phyloP scores from a whole-genome alignment of 2,888 invertebrate species.

The Hartigia nigra region DNA sequence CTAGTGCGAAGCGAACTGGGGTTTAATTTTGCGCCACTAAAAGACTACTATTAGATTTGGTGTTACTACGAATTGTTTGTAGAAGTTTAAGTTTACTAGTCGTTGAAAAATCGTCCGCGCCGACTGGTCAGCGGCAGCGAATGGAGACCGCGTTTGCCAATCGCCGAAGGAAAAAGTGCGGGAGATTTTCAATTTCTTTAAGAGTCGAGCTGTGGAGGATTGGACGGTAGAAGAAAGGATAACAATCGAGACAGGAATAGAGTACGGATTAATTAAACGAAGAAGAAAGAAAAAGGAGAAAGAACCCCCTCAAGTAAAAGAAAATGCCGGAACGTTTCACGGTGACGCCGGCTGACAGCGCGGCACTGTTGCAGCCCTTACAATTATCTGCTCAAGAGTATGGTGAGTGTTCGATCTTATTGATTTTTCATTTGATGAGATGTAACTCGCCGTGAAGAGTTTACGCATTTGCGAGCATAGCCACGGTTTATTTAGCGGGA shows the following conservation, averaged over 20 bases:
- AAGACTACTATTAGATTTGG: background rate
- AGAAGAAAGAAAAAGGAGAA: background rate
- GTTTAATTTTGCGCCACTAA: background rate
- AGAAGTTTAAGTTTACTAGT: background rate
- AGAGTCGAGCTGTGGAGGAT: slow-evolving; percentile 45
- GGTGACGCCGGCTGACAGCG: slow-evolving; percentile 54
- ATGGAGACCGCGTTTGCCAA: slow-evolving; percentile 50
- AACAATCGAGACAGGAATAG: slow-evolving; percentile 5
- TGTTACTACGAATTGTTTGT: background rate
- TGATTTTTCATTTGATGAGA: slow-evolving; percentile 1
- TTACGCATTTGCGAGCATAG: background rate
- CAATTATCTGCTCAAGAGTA: slow-evolving; percentile 42
- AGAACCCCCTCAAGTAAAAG: background rate
- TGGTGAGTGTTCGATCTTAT: slow-evolving; percentile 42
- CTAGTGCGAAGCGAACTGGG: background rate
- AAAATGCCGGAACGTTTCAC: slow-evolving; percentile 53
- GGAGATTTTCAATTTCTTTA: slow-evolving; percentile 24
- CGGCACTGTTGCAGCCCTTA: slow-evolving; percentile 28
- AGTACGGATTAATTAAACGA: background rate
- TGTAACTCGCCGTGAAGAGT: background rate
- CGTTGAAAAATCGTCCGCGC: background rate
- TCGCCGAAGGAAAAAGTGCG: slow-evolving; percentile 48
- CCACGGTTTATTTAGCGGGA: background rate
- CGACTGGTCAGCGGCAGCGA: slow-evolving; percentile 28
- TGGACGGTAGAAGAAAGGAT: background rate